Conservation (phyloP, 2,797 vertebrate species). For the Pelobates cultripes region DNA sequence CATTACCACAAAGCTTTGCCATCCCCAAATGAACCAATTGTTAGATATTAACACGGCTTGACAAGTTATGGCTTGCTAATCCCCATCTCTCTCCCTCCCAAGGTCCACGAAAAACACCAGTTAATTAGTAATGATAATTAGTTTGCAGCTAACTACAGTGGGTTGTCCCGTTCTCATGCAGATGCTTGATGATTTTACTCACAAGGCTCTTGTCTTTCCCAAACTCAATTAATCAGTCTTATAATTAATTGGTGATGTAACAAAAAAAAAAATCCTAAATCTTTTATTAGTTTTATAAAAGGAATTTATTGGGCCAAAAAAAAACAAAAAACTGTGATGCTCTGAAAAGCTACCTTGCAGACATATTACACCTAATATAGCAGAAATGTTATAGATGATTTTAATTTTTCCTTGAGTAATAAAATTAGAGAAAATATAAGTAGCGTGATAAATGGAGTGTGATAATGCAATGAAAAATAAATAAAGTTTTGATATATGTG, state of each 20-base stretch:
- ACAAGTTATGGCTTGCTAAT: conserved; percentile 49
- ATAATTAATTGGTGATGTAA: conserved; percentile 12
- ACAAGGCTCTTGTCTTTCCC: neutral
- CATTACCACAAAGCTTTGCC: conserved; percentile 24
- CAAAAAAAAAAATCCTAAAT: conserved; percentile 2
- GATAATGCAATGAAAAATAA: neutral
- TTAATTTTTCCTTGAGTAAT: conserved; percentile 20
- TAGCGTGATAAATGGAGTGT: neutral
- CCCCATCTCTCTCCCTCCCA: conserved; percentile 19
- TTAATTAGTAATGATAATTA: conserved; percentile 54
- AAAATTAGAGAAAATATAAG: conserved; percentile 3
- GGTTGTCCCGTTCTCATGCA: conserved; percentile 35
- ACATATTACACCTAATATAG: neutral
- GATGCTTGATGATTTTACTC: conserved; percentile 19
- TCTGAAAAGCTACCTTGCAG: neutral
- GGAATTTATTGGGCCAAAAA: neutral
- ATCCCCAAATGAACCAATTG: conserved; percentile 39
- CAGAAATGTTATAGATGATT: conserved; percentile 9
- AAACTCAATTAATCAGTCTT: conserved; percentile 8
- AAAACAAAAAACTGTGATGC: no score
- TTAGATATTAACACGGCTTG: conserved; percentile 40
- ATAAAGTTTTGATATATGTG: neutral
- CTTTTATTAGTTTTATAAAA: neutral
- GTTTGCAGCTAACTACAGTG: conserved; percentile 42
- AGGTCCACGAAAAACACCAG: conserved; percentile 35